A percentile compares a stretch with the other conserved stretches of the same genome.
Evolutionary conservation across 2,113 vertebrate species (phyloP).

Genomic region (Otus sunia): DNA sequence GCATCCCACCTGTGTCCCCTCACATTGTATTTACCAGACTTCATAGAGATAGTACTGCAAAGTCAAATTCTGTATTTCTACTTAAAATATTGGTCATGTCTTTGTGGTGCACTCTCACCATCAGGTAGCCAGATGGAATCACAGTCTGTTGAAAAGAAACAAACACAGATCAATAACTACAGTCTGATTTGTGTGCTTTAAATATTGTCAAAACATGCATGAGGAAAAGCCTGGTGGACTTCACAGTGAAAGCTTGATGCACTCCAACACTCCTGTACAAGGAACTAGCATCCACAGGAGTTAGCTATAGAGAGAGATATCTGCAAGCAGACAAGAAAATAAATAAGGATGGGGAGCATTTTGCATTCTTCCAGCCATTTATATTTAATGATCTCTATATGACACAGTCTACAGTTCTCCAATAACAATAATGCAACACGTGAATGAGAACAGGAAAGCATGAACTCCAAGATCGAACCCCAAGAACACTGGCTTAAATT

Average conservation of each 20-base stretch:
- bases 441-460: conserved; percentile 60
- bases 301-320: conserved; percentile 7
- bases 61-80: neutral
- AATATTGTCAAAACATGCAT: conserved; percentile 37
- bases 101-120: conserved; percentile 17
- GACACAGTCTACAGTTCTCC: conserved; percentile 20
- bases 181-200: conserved; percentile 15
- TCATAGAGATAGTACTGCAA: neutral
- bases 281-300: conserved; percentile 8
- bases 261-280: neutral
- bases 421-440: conserved; percentile 43
- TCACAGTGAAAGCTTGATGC: neutral
- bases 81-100: conserved; percentile 13
- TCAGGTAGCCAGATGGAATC: conserved; percentile 64
- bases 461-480: conserved; percentile 25
- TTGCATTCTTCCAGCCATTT: conserved; percentile 29
- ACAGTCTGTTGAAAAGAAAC: conserved; percentile 50
- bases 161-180: conserved; percentile 44
- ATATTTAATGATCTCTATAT: conserved; percentile 42
- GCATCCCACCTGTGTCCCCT: neutral
- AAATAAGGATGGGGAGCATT: conserved; percentile 22
- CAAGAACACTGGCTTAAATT: conserved; percentile 20
- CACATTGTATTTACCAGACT: neutral
- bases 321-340: conserved; percentile 26
- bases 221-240: conserved; percentile 35